A percentile compares a stretch with the other conserved stretches of the same genome.
Evolutionary conservation across 2,113 vertebrate species (phyloP).

Genomic region (Ceyx melanurus): DNA sequence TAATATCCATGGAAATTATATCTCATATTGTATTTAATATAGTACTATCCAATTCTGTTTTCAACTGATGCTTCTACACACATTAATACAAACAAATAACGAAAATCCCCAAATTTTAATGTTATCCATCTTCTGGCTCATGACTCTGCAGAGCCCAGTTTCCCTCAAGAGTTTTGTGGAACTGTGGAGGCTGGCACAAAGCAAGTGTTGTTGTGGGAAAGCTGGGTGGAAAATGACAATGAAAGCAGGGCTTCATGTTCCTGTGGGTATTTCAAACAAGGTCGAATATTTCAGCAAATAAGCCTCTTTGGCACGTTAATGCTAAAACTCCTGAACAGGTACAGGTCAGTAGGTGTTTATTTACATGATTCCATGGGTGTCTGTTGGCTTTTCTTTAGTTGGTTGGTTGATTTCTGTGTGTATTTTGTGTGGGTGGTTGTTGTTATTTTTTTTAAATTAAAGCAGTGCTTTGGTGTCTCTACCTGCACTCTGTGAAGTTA

Average conservation of each 20-base stretch:
- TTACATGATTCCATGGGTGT: fast-evolving
- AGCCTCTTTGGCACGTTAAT: background rate
- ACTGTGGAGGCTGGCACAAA: background rate
- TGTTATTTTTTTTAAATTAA: background rate
- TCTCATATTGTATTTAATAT: background rate
- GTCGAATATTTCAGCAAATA: background rate
- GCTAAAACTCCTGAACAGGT: background rate
- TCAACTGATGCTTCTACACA: background rate
- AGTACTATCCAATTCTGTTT: background rate
- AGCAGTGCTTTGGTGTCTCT: background rate
- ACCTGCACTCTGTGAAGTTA: background rate
- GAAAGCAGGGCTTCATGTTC: background rate
- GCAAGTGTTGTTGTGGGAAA: background rate
- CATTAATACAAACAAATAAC: background rate
- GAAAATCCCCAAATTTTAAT: background rate
- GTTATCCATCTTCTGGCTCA: background rate
- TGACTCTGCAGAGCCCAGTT: background rate
- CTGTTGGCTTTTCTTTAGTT: too few relatives aligned
- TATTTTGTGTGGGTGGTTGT: too few relatives aligned
- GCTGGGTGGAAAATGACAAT: background rate
- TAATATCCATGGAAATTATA: background rate
- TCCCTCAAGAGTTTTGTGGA: background rate
- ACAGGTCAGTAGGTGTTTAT: background rate
- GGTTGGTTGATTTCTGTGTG: too few relatives aligned
- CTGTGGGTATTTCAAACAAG: background rate